A percentile compares a stretch with the other conserved stretches of the same genome.
phyloP scores from a whole-genome alignment of 2,797 vertebrate genomes.

The Silurus lanzhouensis region DNA sequence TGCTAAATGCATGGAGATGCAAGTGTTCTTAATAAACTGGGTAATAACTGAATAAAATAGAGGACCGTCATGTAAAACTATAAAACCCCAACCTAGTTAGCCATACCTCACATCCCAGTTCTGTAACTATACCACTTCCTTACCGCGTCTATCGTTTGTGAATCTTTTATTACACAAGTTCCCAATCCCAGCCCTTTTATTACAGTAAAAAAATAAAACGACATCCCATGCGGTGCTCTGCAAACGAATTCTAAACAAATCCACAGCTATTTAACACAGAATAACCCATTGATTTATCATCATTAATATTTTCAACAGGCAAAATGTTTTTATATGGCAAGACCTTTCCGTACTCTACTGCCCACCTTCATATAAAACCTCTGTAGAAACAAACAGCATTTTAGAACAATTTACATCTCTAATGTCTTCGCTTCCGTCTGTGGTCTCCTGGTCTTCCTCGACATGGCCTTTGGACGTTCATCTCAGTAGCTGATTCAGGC shows the following conservation, averaged over 20 bases:
- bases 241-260: not conserved
- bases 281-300: constrained; percentile 29
- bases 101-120: not conserved
- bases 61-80: not conserved
- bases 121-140: not conserved
- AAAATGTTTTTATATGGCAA: constrained; percentile 45
- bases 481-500: constrained; percentile 61
- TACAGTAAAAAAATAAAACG: no score
- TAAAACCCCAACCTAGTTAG: not conserved
- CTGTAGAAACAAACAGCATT: constrained; percentile 54
- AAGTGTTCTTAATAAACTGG: not conserved
- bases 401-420: constrained; percentile 41
- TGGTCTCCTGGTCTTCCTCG: constrained; percentile 76
- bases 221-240: no score
- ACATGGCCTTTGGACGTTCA: constrained; percentile 68
- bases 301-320: constrained; percentile 31
- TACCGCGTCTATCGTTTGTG: not conserved
- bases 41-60: not conserved
- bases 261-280: constrained; percentile 39
- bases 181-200: no score
- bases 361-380: constrained; percentile 50
- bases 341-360: constrained; percentile 27
- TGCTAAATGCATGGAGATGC: not conserved
- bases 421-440: constrained; percentile 75
- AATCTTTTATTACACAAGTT: not conserved